Evolutionary conservation across 1,140 invertebrate genomes (phyloP).

Genomic region (Leptinotarsa undecemlineata): DNA sequence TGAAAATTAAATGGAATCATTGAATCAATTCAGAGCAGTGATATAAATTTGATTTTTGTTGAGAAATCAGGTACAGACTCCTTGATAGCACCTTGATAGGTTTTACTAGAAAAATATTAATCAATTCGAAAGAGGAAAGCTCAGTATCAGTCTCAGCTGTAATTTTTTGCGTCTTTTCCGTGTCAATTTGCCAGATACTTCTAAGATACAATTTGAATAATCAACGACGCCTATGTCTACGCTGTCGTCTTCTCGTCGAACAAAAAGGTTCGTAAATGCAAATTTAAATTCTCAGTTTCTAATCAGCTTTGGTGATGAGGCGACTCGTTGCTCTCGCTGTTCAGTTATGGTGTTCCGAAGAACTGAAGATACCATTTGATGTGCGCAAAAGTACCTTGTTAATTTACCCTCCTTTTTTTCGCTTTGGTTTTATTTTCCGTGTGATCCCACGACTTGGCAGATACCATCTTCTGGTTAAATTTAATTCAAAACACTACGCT

Average conservation of each 20-base stretch:
- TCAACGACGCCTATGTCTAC: neutral
- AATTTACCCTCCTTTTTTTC: slow-evolving; percentile 34
- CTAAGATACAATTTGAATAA: neutral
- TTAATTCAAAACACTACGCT: slow-evolving; percentile 35
- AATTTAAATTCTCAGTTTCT: slow-evolving; percentile 24
- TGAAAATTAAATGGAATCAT: no score
- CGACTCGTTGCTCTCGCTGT: slow-evolving; percentile 7
- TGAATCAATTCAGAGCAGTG: no score
- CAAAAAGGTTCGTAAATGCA: slow-evolving; percentile 21
- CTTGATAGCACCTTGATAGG: no score
- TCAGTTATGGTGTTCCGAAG: slow-evolving; percentile 12
- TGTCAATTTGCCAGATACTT: neutral
- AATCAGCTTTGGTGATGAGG: slow-evolving; percentile 17
- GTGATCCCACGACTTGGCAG: slow-evolving; percentile 35
- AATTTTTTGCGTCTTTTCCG: neutral
- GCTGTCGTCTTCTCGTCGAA: neutral
- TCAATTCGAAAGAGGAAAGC: no score
- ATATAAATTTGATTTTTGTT: no score
- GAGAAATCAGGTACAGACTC: no score
- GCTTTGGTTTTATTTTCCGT: slow-evolving; percentile 30
- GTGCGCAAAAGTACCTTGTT: slow-evolving; percentile 29
- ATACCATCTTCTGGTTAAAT: slow-evolving; percentile 38
- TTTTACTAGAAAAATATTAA: no score
- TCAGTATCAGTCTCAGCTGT: no score
- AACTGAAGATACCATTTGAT: slow-evolving; percentile 12